Evolutionary conservation across 2,888 invertebrate genomes (phyloP).

Genomic region (Cryptocephalus moraei): DNA sequence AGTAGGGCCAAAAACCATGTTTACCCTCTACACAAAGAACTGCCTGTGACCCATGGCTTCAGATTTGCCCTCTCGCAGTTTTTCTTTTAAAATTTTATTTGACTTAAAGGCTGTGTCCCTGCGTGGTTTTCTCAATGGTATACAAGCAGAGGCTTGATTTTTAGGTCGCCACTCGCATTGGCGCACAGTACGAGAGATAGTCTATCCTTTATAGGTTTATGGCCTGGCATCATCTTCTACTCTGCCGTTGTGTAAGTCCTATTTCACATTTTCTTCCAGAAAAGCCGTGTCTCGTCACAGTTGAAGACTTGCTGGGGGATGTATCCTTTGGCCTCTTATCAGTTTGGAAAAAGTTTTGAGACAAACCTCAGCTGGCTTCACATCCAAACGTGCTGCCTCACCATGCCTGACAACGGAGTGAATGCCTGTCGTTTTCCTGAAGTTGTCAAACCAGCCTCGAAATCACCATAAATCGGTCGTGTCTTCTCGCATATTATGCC

Average conservation of each 20-base stretch:
- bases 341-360: constrained; percentile 11
- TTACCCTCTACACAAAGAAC: constrained; percentile 11
- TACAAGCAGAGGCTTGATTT: neutral
- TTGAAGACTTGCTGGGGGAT: constrained; percentile 17
- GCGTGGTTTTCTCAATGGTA: neutral
- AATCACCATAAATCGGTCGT: neutral
- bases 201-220: constrained; percentile 22
- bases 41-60: neutral
- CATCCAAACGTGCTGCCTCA: constrained; percentile 2
- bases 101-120: neutral
- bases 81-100: neutral
- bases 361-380: neutral
- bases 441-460: constrained; percentile 2
- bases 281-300: constrained; percentile 15
- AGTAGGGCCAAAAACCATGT: constrained; percentile 16
- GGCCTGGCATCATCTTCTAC: constrained; percentile 22
- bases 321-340: constrained; percentile 14
- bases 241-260: constrained; percentile 18
- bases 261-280: constrained; percentile 17
- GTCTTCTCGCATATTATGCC: too few relatives aligned
- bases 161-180: constrained; percentile 14
- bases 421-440: constrained; percentile 1
- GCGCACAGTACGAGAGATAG: constrained; percentile 18
- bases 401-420: constrained; percentile 1
- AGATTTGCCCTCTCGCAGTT: neutral